Conservation (phyloP, 2,797 vertebrate genomes). For the Myotis myotis region DNA sequence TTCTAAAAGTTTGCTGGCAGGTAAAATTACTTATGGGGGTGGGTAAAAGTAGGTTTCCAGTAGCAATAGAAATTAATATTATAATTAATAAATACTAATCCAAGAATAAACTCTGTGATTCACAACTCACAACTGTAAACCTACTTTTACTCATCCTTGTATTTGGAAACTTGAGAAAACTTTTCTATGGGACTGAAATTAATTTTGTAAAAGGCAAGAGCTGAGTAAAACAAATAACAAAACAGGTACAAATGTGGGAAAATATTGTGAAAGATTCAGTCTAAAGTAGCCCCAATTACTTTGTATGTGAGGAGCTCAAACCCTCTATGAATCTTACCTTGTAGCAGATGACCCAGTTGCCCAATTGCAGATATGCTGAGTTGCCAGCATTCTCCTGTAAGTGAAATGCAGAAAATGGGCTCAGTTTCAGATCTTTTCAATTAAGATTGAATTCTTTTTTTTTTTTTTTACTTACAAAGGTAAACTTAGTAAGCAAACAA, state of each 20-base stretch:
- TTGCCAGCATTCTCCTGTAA: not conserved
- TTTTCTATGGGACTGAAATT: not conserved
- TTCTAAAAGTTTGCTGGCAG: slow-evolving; percentile 43
- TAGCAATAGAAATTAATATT: not conserved
- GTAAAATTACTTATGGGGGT: not conserved
- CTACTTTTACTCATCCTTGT: not conserved
- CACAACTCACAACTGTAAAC: not conserved
- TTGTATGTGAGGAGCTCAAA: slow-evolving; percentile 1
- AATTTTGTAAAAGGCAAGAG: not conserved
- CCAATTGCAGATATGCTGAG: not conserved
- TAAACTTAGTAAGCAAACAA: slow-evolving; percentile 37
- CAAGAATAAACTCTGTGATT: not conserved
- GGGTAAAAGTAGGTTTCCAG: not conserved
- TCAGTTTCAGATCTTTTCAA: not conserved
- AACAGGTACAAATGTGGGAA: not conserved
- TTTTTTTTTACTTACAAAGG: not conserved
- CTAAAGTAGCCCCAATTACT: not conserved
- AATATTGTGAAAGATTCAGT: not conserved
- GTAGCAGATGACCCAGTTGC: not conserved
- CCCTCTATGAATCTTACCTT: not conserved
- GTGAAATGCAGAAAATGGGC: not conserved
- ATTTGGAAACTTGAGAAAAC: slow-evolving; percentile 30
- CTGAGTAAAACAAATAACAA: not conserved
- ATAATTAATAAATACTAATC: not conserved
- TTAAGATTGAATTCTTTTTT: not conserved